Evolutionary conservation across 1,140 invertebrate genomes (phyloP), one percentile per base, ranked within the genome.

Genomic region (Drosophila santomea): DNA sequence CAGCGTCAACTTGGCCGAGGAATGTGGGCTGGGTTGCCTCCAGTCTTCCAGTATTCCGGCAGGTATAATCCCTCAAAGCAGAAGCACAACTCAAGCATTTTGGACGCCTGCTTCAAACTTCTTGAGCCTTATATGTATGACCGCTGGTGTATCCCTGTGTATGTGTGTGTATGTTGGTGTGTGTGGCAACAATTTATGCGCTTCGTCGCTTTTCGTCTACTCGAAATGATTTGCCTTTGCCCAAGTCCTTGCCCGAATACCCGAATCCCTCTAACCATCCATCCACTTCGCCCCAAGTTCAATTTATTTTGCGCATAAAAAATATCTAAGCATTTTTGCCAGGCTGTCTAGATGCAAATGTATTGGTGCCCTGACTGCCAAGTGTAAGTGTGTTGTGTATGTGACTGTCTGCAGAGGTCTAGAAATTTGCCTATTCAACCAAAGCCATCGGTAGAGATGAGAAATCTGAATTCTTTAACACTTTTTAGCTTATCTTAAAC

Each of bases 21-120:
- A 52, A 35, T 82, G 63, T 54, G 55, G 73, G 51, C 43, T 66
- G 32, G 7, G 32, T 17, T 48, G 35, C 35, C 25, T 23, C 8
- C 56, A 51, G 14, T 20, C 38, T n/a, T 23, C 8, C 56, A 51
- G 14, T 41, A 35, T 61, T 74, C 50, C 74, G 72, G 59, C 85
- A 89, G 84, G 84, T 89, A 88, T 79, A 84, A 88, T 88, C 84
- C 84, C 83, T 88, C 83, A 83, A 89, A 88, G 84, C 79, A 64
- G 59, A 75, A 88, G 82, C 74, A 79, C 61, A 88, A 76, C 79
- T 71, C 56, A 73, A 68, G 78, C 78, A 72, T 64, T 84, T 76
- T 62, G 55, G 58, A 63, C 52, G 63, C 72, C 55, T 43, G 38
- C 20, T 76, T 47, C 25, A 41, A 58, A 45, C 59, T 78, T 64